Evolutionary conservation across 2,888 invertebrate species (phyloP).

Genomic region (Meloe dianella): DNA sequence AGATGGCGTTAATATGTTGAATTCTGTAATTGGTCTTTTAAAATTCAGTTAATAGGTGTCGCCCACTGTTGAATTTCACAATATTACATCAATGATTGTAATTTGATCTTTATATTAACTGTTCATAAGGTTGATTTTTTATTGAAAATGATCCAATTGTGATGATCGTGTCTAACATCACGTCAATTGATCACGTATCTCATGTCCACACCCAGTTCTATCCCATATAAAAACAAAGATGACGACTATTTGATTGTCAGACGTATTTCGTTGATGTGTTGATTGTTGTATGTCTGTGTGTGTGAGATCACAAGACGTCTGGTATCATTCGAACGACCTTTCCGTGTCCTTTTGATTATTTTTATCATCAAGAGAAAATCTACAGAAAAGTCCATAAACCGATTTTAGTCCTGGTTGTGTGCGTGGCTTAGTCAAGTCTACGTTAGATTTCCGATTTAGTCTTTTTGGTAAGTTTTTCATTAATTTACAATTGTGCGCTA

Average conservation of each 20-base stretch:
- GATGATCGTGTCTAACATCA: neutral
- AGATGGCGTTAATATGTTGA: neutral
- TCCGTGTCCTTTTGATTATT: neutral
- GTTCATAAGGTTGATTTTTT: conserved; percentile 8
- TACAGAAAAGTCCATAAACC: neutral
- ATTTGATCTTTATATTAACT: conserved; percentile 10
- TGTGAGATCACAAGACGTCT: too few species aligned
- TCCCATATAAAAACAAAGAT: neutral
- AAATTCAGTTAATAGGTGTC: neutral
- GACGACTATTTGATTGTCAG: neutral
- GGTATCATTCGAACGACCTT: conserved; percentile 5
- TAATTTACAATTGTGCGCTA: too few species aligned
- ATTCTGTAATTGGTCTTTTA: neutral
- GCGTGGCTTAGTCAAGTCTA: too few species aligned
- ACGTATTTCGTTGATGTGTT: conserved; percentile 5
- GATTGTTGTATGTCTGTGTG: too few species aligned
- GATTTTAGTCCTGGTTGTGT: too few species aligned
- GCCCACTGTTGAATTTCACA: neutral
- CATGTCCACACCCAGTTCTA: neutral
- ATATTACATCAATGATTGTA: conserved; percentile 19
- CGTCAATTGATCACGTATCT: conserved; percentile 17
- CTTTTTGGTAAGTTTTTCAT: neutral
- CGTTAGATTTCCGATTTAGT: neutral
- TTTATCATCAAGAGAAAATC: neutral
- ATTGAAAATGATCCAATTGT: neutral